Evolutionary conservation across 92 coral and sea anemone species (phyloP), one percentile per base, ranked within the genome.

Genomic region (Paramuricea clavata): DNA sequence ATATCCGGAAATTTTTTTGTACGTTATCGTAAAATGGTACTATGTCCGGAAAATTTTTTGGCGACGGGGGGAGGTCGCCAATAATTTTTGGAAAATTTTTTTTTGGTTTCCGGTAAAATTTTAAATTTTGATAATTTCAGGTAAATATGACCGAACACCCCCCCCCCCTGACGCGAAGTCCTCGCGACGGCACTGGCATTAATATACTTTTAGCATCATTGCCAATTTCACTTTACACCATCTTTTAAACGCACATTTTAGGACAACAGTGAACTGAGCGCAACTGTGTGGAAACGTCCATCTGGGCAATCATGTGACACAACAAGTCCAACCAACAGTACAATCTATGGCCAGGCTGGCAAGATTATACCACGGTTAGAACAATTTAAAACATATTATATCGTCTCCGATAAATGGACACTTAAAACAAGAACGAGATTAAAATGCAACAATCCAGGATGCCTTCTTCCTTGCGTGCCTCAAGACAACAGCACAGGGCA

Each of bases 401-500:
- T 64, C 1, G 17, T n/a, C 3, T 3, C 70, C 6, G 70, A 36
- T 26, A 77, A 78, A 33, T 78, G 83, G 83, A 56, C 0, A 36
- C 32, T 78, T 19, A 0, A 1, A 1, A 12, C 57, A 52, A 33
- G 4, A 34, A 59, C 72, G 17, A 5, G 1, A 12, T 30, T 78
- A 21, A 0, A 31, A 17, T 78, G 84, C 22, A 33, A 65, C n/a
- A 65, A 16, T 28, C 39, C 39, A 21, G 72, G 54, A 21, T 79
- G 84, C 22, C 22, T 79, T 1, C 56, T 42, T 33, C 72, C 84
- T n/a, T 83, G 87, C 42, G 50, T 71, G 23, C 23, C 81, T 25
- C 87, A 57, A 8, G 81, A 83, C 56, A 60, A 83, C 42, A 35
- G 15, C 69, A 69, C 49, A 21, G 87, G 87, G 13, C 87, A 83